A percentile compares a stretch with the other conserved stretches of the same genome.
These are phyloP conservation scores for Temnothorax nylanderi DNA, from an alignment of 1,140 invertebrate genomes.

Conservation along the genomic window DNA sequence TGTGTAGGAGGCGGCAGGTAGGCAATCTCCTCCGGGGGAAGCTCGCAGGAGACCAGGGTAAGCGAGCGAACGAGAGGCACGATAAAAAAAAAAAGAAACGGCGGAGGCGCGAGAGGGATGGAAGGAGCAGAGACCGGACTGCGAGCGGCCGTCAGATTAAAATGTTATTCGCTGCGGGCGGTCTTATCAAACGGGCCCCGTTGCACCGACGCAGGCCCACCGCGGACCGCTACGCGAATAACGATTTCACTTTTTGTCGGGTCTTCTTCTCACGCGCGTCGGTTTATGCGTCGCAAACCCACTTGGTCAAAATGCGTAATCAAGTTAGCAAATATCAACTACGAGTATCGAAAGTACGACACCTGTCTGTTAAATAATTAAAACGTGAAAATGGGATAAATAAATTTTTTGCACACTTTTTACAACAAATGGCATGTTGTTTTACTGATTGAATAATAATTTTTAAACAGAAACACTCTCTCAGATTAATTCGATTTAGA, in stretches of 20 bases:
- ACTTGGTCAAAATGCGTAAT: slow-evolving; percentile 24
- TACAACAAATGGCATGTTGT: not conserved
- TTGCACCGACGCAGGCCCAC: slow-evolving; percentile 60
- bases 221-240: slow-evolving; percentile 64
- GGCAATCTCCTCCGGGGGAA: slow-evolving; percentile 56
- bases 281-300: slow-evolving; percentile 1
- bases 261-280: slow-evolving; percentile 26
- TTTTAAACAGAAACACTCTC: not conserved
- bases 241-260: slow-evolving; percentile 70
- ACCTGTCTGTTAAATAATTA: not conserved
- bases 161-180: slow-evolving; percentile 76
- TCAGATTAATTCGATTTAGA: not conserved
- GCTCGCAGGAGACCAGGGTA: slow-evolving; percentile 34
- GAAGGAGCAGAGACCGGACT: slow-evolving; percentile 28
- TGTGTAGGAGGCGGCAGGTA: slow-evolving; percentile 64
- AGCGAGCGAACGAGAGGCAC: slow-evolving; percentile 28
- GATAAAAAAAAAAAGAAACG: not conserved
- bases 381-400: not conserved
- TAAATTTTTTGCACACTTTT: not conserved
- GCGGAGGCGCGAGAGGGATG: slow-evolving; percentile 29
- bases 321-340: slow-evolving; percentile 20
- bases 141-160: slow-evolving; percentile 71
- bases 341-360: not conserved
- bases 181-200: slow-evolving; percentile 74
- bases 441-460: not conserved